Conservation (phyloP, 2,797 vertebrate genomes). For the Apogon hyalosoma region DNA sequence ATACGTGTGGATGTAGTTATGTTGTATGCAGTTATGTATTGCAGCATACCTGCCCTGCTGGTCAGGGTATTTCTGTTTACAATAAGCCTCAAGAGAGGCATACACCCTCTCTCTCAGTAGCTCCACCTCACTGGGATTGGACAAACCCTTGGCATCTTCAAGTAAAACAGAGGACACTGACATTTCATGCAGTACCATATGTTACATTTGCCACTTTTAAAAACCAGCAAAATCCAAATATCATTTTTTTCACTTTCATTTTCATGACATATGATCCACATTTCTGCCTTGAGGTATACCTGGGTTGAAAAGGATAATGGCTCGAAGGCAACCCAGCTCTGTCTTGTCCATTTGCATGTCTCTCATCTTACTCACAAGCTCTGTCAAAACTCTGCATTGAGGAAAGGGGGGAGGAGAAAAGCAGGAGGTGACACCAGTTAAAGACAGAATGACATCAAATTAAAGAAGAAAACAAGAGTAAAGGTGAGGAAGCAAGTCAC, state of each 20-base stretch:
- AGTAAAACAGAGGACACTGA: constrained; percentile 13
- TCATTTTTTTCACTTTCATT: background rate
- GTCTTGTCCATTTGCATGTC: constrained; percentile 99
- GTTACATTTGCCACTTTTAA: background rate
- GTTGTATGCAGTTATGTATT: background rate
- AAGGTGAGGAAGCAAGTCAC: background rate
- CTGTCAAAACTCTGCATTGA: constrained; percentile 90
- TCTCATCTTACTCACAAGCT: constrained; percentile 96
- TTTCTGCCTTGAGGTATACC: constrained; percentile 69
- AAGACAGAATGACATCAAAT: constrained; percentile 10
- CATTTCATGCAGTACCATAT: background rate
- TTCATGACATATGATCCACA: background rate
- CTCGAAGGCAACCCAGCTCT: constrained; percentile 90
- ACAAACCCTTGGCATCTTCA: constrained; percentile 93
- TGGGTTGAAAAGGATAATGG: constrained; percentile 93
- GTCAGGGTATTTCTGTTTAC: constrained; percentile 96
- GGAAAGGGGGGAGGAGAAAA: background rate
- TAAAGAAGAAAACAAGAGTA: constrained; percentile 6
- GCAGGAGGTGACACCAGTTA: constrained; percentile 23
- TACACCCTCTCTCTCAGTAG: constrained; percentile 93
- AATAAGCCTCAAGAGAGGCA: constrained; percentile 93
- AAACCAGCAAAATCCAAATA: background rate
- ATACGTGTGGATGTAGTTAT: background rate
- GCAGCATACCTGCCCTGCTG: constrained; percentile 91
- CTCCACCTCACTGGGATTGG: constrained; percentile 93